Percentiles rank a stretch among this genome's conserved stretches.
Conservation (phyloP, 2,113 vertebrate genomes). For the Ctenodactylus gundi region DNA sequence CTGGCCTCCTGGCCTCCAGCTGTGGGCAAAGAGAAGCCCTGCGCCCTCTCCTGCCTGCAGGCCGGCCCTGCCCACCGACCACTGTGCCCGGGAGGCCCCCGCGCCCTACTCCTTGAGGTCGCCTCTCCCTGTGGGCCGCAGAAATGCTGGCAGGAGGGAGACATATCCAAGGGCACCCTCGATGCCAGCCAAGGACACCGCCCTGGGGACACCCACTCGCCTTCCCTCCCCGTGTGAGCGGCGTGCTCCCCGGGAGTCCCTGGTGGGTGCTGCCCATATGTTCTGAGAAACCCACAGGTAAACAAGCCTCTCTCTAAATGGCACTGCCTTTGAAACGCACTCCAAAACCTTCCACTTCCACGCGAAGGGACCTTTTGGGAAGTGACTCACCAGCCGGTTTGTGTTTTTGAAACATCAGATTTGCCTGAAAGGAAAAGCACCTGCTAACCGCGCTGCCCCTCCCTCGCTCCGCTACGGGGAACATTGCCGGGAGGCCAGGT, state of each 20-base stretch:
- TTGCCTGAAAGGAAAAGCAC: not conserved
- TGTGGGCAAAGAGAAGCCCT: not conserved
- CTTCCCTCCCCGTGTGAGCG: not conserved
- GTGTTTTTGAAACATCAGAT: slow-evolving; percentile 16
- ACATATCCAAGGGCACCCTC: not conserved
- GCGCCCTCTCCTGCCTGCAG: not conserved
- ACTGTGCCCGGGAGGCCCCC: not conserved
- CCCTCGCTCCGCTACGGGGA: not conserved
- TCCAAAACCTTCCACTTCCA: not conserved
- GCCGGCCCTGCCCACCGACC: not conserved
- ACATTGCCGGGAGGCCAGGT: fast-evolving
- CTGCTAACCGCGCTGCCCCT: not conserved
- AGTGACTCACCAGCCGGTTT: not conserved
- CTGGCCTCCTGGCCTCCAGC: not conserved
- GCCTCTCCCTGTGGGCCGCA: not conserved
- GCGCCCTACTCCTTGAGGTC: not conserved
- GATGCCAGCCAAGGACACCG: fast-evolving
- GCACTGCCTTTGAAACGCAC: not conserved
- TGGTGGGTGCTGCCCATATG: fast-evolving
- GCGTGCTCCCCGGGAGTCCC: not conserved
- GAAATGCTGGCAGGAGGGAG: not conserved
- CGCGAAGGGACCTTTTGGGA: not conserved
- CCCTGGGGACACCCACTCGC: not conserved
- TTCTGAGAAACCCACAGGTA: not conserved
- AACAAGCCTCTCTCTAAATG: not conserved